Base-by-base conservation (phyloP, 2,888 invertebrate species). In the Nemotelus pantherinus region DNA sequence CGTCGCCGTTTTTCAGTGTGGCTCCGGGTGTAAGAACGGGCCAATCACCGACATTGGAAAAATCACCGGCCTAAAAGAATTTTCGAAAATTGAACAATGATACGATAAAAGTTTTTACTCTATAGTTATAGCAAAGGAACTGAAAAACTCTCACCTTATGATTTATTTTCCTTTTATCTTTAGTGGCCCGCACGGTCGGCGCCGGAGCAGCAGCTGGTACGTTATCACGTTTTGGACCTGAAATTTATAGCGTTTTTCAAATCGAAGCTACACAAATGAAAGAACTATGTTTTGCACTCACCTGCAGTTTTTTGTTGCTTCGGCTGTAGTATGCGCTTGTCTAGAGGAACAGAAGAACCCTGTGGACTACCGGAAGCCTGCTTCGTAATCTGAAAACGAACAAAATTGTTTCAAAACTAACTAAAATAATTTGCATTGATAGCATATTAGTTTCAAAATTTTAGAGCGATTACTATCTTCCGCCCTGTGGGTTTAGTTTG, bases 11-110 rank as follows among this genome's bases (percentile, higher is more conserved):
- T 6, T 50, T 50, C 55, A 53, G 76, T 43, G 79, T 43, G 41
- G 74, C 90, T 85, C 92, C 91, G 82, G 94, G 94, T 81, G 85
- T 84, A 53, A 97, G 89, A 82, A 95, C 93, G 83, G 97, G 97
- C 97, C 97, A 97, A 88, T 96, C 96, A 82, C 94, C 93, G 83
- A 94, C 94, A 88, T 96, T 95, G 81, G 93, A 92, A 88, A 96
- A 94, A 87, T 94, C 94, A 85, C 94, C 94, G 81, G 94, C 94
- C 95, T 95, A 90, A 4, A 88, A 84, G 83, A 83, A 41, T 5
- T 41, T 57, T 63, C 63, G 10, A 82, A 81, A 79, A 78, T 67
- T 53, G 41, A 41, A 57, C 1, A 25, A 9, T 57, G 25, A 3
- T 25, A 10, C 10, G 39, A 50, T 55, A 3, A 3, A 39, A 70